Evolutionary conservation across 1,140 invertebrate genomes (phyloP).

Genomic region (Drosophila seguyi): DNA sequence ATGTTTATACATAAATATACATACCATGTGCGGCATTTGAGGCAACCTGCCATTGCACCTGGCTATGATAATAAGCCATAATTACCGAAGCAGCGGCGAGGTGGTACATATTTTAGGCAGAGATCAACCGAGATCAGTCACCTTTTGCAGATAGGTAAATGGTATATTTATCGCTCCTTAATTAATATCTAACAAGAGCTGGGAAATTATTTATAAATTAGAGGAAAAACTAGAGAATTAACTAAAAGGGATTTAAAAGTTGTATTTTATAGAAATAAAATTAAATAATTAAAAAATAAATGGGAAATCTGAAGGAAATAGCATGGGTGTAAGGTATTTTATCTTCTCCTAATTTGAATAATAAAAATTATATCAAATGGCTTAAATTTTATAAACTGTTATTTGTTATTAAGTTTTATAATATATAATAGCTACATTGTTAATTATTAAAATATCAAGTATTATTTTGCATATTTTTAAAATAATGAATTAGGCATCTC

Average conservation of each 20-base stretch:
- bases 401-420: too few relatives aligned
- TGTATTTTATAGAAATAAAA: neutral
- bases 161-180: neutral
- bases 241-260: neutral
- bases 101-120: slow-evolving; percentile 8
- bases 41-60: slow-evolving; percentile 23
- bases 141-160: slow-evolving; percentile 3
- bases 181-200: too few relatives aligned
- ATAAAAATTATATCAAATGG: too few relatives aligned
- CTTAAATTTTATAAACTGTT: too few relatives aligned
- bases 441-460: too few relatives aligned
- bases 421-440: too few relatives aligned
- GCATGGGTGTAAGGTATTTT: neutral
- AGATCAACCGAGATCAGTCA: slow-evolving; percentile 19
- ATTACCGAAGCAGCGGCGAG: neutral
- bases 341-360: too few relatives aligned
- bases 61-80: slow-evolving; percentile 22
- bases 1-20: neutral
- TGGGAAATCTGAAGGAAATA: neutral
- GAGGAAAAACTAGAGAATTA: neutral
- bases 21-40: slow-evolving; percentile 16
- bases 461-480: too few relatives aligned
- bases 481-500: too few relatives aligned
- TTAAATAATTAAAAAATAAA: too few relatives aligned
- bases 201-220: neutral